Conservation (phyloP, 2,113 vertebrate species). For the Sciurus niger region DNA sequence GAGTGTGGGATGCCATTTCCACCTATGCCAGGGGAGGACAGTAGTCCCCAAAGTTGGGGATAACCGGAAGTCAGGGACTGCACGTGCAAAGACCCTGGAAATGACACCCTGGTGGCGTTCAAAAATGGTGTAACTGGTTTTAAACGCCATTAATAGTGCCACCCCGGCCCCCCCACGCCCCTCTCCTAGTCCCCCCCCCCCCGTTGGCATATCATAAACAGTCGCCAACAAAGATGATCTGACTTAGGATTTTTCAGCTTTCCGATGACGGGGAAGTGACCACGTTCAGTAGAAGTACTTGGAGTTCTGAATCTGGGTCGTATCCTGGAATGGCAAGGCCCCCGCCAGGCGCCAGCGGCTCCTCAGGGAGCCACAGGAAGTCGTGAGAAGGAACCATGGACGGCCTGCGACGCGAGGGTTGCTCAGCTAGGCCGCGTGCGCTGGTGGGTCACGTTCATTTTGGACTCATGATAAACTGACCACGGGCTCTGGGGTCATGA, state of each 20-base stretch:
- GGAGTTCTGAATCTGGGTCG: too few relatives aligned
- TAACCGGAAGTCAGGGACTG: neutral
- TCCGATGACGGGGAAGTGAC: neutral
- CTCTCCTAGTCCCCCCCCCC: neutral
- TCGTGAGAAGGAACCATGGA: too few relatives aligned
- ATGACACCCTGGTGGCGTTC: neutral
- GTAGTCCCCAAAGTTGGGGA: neutral
- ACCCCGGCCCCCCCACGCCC: neutral
- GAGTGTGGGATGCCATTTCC: neutral
- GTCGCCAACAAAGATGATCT: neutral
- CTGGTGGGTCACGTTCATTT: too few relatives aligned
- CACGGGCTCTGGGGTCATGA: too few relatives aligned
- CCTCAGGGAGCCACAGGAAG: too few relatives aligned
- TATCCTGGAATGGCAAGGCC: too few relatives aligned
- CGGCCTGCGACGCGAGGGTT: too few relatives aligned
- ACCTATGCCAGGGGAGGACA: neutral
- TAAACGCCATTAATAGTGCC: neutral
- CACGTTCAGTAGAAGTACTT: too few relatives aligned
- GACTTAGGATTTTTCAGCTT: neutral
- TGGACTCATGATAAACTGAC: too few relatives aligned
- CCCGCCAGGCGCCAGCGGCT: neutral
- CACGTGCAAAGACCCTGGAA: neutral
- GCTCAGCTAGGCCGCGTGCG: too few relatives aligned
- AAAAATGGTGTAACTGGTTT: neutral
- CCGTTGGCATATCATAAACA: neutral